Base-by-base conservation (phyloP, 2,797 vertebrate species). In the Gymnocypris eckloni region DNA sequence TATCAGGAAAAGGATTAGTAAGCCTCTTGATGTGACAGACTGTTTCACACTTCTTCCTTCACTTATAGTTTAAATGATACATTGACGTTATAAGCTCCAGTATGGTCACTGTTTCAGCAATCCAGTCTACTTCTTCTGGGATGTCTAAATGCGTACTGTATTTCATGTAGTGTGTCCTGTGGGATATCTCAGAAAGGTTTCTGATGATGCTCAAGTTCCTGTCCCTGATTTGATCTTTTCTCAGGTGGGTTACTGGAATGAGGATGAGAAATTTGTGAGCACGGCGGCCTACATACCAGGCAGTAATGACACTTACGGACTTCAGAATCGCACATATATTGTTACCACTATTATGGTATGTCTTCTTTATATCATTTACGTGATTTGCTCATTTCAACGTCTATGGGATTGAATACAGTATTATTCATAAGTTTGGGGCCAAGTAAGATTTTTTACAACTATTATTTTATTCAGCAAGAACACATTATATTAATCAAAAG, bases 171-270 rank as follows among this genome's bases (percentile, higher is more conserved):
- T n/a, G 18, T 59, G 7, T 81, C 54, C 52, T 33, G 80, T 82
- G 59, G 13, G n/a, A 64, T 25, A 2, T 70, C 22, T 86, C 52
- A 18, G 20, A 71, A 85, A 72, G 59, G 33, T 67, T 41, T 45
- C 18, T 66, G 48, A 61, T 82, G 67, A 45, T 75, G 48, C 61
- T 85, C 56, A 78, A 39, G 37, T 78, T 82, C 80, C 81, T 64
- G 54, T 81, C 45, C 28, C 52, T 80, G 43, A 43, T 85, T 86
- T 85, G 71, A 64, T 87, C 84, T 83, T 45, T 25, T 93, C 25
- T 80, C 93, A 99, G 98, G 98, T 99, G 13, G 98, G 98, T 84
- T 98, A 99, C 91, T 99, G 98, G 98, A 99, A 98, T 52, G 98
- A 99, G 93, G 97, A 99, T 79, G 98, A 99, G 89, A 98, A 98